Percentiles rank a stretch among this genome's conserved stretches.
These are phyloP conservation scores for Campylomormyrus tamandua DNA, from an alignment of 2,113 vertebrate species.

Conservation along the genomic window DNA sequence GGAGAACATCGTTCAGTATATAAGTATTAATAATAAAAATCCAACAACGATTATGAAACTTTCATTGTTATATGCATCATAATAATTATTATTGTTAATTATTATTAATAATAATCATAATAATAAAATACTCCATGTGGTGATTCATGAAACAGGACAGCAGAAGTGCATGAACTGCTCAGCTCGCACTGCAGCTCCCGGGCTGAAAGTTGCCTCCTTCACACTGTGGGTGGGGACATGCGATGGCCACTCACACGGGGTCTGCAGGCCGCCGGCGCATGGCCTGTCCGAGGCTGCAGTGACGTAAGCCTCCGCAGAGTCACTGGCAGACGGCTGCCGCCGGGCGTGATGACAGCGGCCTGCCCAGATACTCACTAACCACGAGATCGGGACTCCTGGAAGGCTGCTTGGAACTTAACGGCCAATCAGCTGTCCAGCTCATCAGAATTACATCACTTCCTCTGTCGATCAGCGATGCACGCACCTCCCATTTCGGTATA, in stretches of 20 bases:
- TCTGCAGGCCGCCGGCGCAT: conserved; percentile 25
- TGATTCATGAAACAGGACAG: conserved; percentile 7
- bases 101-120: no score
- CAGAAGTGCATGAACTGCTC: conserved; percentile 37
- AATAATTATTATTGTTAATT: background rate
- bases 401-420: background rate
- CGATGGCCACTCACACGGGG: conserved; percentile 19
- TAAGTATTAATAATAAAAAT: conserved; percentile 27
- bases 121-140: no score
- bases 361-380: background rate
- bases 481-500: background rate
- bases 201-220: background rate
- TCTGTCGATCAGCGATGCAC: background rate
- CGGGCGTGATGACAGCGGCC: background rate
- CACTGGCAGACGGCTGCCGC: background rate
- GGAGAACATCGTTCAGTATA: conserved; percentile 22
- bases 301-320: background rate
- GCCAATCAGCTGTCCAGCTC: background rate
- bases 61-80: background rate
- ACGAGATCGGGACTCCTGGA: background rate
- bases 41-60: background rate
- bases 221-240: conserved; percentile 24
- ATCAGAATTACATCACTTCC: background rate
- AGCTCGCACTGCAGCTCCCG: conserved; percentile 26
- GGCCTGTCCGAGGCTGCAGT: conserved; percentile 22